Conservation (phyloP, 2,888 invertebrate genomes). For the Tryphoninae sp. region DNA sequence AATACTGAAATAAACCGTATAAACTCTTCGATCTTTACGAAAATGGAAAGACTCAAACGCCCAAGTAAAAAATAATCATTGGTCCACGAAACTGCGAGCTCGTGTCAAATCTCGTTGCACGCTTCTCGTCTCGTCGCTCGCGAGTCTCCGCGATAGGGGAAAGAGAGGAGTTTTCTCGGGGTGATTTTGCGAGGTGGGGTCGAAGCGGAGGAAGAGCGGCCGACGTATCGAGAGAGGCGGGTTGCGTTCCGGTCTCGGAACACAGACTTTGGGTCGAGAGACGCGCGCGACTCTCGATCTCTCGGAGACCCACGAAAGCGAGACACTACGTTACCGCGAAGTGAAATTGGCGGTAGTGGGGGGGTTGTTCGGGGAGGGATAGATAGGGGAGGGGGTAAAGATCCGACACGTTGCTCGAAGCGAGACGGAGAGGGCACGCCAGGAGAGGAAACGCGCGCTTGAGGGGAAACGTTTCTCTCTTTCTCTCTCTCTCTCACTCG, state of each 20-base stretch:
- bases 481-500: slow-evolving; percentile 9
- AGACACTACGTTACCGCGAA: slow-evolving; percentile 11
- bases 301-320: slow-evolving; percentile 17
- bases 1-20: no score
- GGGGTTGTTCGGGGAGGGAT: neutral
- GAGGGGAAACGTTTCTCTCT: slow-evolving; percentile 50
- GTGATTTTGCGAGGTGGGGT: no score
- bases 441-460: slow-evolving; percentile 3
- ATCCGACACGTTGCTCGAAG: slow-evolving; percentile 6
- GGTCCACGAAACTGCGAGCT: no score
- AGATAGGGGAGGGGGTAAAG: neutral
- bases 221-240: neutral
- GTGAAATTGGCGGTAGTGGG: neutral
- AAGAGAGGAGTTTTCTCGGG: no score
- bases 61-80: no score
- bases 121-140: no score
- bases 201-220: neutral
- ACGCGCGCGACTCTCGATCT: slow-evolving; percentile 22
- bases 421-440: slow-evolving; percentile 22
- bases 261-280: slow-evolving; percentile 30
- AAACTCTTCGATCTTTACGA: no score
- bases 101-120: no score
- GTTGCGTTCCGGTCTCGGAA: slow-evolving; percentile 14
- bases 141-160: no score
- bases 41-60: no score